Base-by-base conservation (phyloP, 1,140 invertebrate genomes). In the Scaptomyza pallida region DNA sequence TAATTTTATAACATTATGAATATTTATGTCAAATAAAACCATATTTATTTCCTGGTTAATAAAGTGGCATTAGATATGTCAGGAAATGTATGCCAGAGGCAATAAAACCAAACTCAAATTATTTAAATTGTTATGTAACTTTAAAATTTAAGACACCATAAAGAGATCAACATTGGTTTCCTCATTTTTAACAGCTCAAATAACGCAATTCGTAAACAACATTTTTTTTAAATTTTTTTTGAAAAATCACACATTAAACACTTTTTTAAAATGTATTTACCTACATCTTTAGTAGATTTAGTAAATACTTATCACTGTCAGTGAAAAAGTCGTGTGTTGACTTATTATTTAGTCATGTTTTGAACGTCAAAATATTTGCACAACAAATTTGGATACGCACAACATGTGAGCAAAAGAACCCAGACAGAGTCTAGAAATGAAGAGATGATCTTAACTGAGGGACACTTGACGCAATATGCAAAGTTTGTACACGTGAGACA, bases 391-490 rank as follows among this genome's bases (percentile, higher is more conserved):
- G 26, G 51, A 51, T 9, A 30, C 54, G 16, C 15, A 15, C 26
- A 47, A 17, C 13, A 48, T 30, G 35, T 9, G 51, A 41, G 40
- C 19, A 48, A 19, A 65, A 37, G 23, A 26, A 1, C 23, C 23
- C 23, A 51, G 40, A 47, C 23, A 21, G 41, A 75, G n/a, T n/a
- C 15, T 30, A 8, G 26, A 37, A n/a, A 37, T 26, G 6, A 9
- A 8, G 37, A 62, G 62, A 72, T 60, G 75, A 76, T 56, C 68
- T 44, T 37, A 35, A 33, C 48, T 19, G 48, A 43, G 55, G 51
- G 78, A 78, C 78, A 78, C 64, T 83, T 83, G 75, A 83, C 75
- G 80, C 72, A 78, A 83, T 75, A 80, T 76, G 79, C 80, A 79
- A 76, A 79, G 63, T 85, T 75, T 75, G 23, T 73, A 64, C 79